A percentile compares a stretch with the other conserved stretches of the same genome.
Evolutionary conservation across 2,797 vertebrate species (phyloP).

Genomic region (Chromis chromis): DNA sequence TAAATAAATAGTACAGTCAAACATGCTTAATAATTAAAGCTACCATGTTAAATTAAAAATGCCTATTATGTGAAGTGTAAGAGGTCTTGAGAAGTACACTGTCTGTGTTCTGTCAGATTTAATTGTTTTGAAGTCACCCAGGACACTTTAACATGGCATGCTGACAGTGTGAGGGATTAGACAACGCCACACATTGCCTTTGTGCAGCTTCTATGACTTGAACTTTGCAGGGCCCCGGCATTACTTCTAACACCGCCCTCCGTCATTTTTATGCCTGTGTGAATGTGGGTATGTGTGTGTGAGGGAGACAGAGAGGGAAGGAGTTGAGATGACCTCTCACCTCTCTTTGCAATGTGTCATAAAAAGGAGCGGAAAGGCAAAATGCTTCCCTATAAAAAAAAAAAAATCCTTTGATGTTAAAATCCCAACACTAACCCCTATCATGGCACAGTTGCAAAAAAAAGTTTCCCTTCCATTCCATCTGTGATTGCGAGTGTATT

Average conservation of each 20-base stretch:
- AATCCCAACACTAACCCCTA: slow-evolving; percentile 60
- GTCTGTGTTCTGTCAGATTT: slow-evolving; percentile 63
- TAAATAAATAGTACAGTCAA: neutral
- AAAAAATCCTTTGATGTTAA: slow-evolving; percentile 63
- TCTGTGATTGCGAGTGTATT: slow-evolving; percentile 93
- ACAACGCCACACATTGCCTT: slow-evolving; percentile 72
- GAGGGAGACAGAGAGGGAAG: slow-evolving; percentile 33
- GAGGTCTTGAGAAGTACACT: slow-evolving; percentile 25
- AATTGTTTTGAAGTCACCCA: slow-evolving; percentile 80
- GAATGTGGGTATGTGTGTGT: slow-evolving; percentile 53
- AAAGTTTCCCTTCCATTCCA: slow-evolving; percentile 89
- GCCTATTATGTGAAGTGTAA: slow-evolving; percentile 26
- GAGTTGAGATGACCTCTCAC: slow-evolving; percentile 66
- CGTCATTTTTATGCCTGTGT: slow-evolving; percentile 80
- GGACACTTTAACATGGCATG: slow-evolving; percentile 78
- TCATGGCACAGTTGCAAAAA: slow-evolving; percentile 57
- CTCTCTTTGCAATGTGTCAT: slow-evolving; percentile 60
- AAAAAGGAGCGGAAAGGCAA: slow-evolving; percentile 57
- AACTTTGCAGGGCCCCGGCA: slow-evolving; percentile 81
- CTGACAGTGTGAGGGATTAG: slow-evolving; percentile 84
- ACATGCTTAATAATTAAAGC: slow-evolving; percentile 14
- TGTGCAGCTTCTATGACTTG: slow-evolving; percentile 76
- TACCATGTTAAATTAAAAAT: neutral
- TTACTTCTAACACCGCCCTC: slow-evolving; percentile 77
- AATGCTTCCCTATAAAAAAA: slow-evolving; percentile 30